phyloP scores from a whole-genome alignment of 2,888 invertebrate species.

The Tipula helvola region DNA sequence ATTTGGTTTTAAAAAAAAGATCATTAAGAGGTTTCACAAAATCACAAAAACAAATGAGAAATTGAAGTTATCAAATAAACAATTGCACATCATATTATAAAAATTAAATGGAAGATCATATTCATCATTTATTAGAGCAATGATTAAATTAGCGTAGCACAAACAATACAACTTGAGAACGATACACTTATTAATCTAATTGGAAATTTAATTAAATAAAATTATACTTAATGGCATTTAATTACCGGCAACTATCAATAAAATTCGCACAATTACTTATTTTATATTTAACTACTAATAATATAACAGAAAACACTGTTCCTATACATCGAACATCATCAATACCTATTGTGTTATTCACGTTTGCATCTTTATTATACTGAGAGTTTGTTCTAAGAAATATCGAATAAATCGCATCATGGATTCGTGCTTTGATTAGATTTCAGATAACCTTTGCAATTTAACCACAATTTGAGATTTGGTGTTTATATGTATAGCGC shows the following conservation, averaged over 20 bases:
- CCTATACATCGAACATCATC: neutral
- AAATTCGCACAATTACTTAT: neutral
- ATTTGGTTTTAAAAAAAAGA: too few relatives aligned
- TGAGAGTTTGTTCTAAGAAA: neutral
- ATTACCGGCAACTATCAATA: neutral
- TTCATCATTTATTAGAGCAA: neutral
- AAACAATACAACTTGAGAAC: neutral
- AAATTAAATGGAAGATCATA: neutral
- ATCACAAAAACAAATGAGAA: neutral
- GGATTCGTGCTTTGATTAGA: neutral
- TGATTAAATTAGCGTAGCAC: neutral
- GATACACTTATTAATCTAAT: neutral
- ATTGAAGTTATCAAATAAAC: neutral
- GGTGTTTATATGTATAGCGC: neutral
- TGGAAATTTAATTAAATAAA: neutral
- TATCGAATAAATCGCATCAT: neutral
- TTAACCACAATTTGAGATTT: neutral
- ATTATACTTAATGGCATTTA: neutral
- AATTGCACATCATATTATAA: neutral
- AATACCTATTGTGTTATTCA: neutral
- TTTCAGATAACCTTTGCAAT: neutral
- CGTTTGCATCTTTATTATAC: neutral
- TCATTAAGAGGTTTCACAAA: too few relatives aligned
- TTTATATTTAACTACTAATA: too few relatives aligned
- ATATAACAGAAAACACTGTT: too few relatives aligned